Evolutionary conservation across 2,797 vertebrate species (phyloP), one percentile per base, ranked within the genome.

Genomic region (Coracias cyanogaster): DNA sequence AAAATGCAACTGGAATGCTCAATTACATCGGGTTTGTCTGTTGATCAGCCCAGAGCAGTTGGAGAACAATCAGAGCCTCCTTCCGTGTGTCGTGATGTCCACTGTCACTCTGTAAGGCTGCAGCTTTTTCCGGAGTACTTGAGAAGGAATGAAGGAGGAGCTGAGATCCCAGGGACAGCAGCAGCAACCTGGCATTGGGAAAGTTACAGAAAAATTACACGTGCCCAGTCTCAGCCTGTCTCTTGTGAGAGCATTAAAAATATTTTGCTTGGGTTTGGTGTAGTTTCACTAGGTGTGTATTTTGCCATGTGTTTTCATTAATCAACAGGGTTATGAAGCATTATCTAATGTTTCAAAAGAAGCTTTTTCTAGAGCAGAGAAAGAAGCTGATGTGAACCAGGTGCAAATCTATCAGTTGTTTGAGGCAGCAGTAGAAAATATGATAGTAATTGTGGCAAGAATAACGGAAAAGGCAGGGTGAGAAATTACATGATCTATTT

Each of bases 51-150:
- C 39, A 43, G 64, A 72, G 33, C 11, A 18, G 29, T 15, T 45
- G 17, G 60, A 29, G 31, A 57, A 52, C 5, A 60, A 31, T 4
- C 35, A 83, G 45, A 89, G 31, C 24, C 5, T 72, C 17, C 18
- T 29, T 33, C 15, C 51, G 45, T 7, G 8, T 17, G 2, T 33
- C 37, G 3, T 12, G 2, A 2, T 26, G 3, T 15, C 33, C 7
- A 3, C 12, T 43, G 29, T 39, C 18, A 13, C 25, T 49, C 24
- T 45, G 12, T 20, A 19, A 15, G 73, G 35, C 39, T 35, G n/a
- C 4, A 17, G 12, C 29, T 90, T 65, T 49, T 4, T 1, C 37
- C 70, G 33, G 14, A 65, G n/a, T 48, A 12, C 22, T 41, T 29
- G 33, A 46, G 71, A n/a, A 10, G 58, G 13, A 55, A 29, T 35